Evolutionary conservation across 2,113 vertebrate species (phyloP).

Genomic region (Ceuthmochares aereus): DNA sequence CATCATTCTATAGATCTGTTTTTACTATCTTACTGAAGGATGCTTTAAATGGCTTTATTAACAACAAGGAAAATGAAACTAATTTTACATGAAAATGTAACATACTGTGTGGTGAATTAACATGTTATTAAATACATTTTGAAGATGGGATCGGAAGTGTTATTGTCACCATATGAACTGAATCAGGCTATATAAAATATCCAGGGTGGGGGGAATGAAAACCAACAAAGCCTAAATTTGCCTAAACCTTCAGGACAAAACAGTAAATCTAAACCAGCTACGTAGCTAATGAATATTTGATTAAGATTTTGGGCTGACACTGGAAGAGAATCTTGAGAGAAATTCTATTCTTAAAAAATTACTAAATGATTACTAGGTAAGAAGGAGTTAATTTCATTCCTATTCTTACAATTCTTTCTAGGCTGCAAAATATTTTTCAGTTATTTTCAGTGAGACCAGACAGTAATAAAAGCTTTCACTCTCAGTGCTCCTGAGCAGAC

Average conservation of each 20-base stretch:
- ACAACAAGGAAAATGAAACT: background rate
- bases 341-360: background rate
- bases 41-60: background rate
- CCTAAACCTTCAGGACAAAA: background rate
- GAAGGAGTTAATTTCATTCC: background rate
- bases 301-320: background rate
- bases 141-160: background rate
- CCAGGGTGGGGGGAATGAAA: fast-evolving
- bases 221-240: background rate
- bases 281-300: background rate
- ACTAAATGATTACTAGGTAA: background rate
- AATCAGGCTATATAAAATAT: background rate
- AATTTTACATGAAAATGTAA: background rate
- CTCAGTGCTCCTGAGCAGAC: background rate
- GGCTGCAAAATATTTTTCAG: background rate
- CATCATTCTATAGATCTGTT: background rate
- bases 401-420: background rate
- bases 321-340: background rate
- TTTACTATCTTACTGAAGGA: background rate
- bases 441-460: background rate
- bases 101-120: background rate
- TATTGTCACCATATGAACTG: background rate
- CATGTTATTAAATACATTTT: background rate
- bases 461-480: background rate
- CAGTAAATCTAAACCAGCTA: background rate